These are phyloP conservation scores for Arge pagana DNA, from an alignment of 2,888 invertebrate genomes.

Conservation along the genomic window DNA sequence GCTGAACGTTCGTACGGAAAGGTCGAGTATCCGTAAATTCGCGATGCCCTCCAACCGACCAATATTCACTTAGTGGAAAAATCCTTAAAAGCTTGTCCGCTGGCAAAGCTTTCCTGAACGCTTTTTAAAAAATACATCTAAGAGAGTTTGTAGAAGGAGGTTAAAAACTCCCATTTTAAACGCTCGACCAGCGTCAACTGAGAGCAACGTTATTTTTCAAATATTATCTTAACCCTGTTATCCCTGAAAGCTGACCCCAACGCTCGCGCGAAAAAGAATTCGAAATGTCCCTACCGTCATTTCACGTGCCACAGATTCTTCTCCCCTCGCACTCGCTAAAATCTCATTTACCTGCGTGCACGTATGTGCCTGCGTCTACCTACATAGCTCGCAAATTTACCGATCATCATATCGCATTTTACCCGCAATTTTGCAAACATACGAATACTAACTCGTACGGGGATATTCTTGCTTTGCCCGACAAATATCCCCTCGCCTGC, in stretches of 20 bases:
- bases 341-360: too few species aligned
- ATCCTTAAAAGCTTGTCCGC: conserved; percentile 21
- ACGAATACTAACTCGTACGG: too few species aligned
- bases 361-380: too few species aligned
- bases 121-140: conserved; percentile 26
- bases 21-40: conserved; percentile 15
- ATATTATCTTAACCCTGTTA: conserved; percentile 55
- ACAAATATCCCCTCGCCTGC: too few species aligned
- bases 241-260: conserved; percentile 51
- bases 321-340: too few species aligned
- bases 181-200: conserved; percentile 34
- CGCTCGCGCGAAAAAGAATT: conserved; percentile 23
- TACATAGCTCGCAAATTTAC: too few species aligned
- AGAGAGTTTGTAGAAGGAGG: conserved; percentile 26
- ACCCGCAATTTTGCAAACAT: too few species aligned
- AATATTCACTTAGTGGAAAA: conserved; percentile 19
- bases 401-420: too few species aligned
- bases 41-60: conserved; percentile 17
- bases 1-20: too few species aligned
- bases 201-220: conserved; percentile 56
- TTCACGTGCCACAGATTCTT: conserved; percentile 5
- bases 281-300: conserved; percentile 18
- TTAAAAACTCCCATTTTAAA: conserved; percentile 15
- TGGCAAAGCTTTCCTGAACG: conserved; percentile 11
- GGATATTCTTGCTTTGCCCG: too few species aligned